Percentiles rank a stretch among this genome's conserved stretches.
Evolutionary conservation across 2,888 invertebrate species (phyloP).

Genomic region (Actias luna): DNA sequence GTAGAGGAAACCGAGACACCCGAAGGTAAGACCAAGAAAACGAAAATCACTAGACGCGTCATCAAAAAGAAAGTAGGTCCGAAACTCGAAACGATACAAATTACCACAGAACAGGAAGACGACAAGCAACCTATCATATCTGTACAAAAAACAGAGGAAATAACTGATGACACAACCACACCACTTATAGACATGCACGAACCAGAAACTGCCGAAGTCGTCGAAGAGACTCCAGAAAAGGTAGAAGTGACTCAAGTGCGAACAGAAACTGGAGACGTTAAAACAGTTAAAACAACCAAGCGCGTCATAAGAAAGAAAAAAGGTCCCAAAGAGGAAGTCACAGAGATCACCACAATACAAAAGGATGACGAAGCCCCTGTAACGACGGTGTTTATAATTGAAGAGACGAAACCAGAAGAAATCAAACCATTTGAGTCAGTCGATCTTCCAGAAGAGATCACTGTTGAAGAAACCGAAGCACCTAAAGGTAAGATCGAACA

Average conservation of each 20-base stretch:
- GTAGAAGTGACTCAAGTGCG: slow-evolving; percentile 59
- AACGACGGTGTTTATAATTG: slow-evolving; percentile 26
- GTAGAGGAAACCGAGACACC: slow-evolving; percentile 21
- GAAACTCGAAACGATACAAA: slow-evolving; percentile 35
- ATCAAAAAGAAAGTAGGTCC: slow-evolving; percentile 45
- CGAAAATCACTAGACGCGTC: slow-evolving; percentile 41
- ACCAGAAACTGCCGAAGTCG: slow-evolving; percentile 38
- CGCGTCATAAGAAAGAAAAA: slow-evolving; percentile 63
- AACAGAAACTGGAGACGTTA: slow-evolving; percentile 50
- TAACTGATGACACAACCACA: slow-evolving; percentile 36
- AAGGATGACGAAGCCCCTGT: slow-evolving; percentile 28
- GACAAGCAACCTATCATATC: slow-evolving; percentile 39
- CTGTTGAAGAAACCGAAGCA: slow-evolving; percentile 38
- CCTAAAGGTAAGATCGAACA: slow-evolving; percentile 44
- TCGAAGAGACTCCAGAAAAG: slow-evolving; percentile 46
- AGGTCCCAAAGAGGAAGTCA: slow-evolving; percentile 37
- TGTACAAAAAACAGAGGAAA: slow-evolving; percentile 35
- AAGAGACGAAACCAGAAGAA: slow-evolving; percentile 24
- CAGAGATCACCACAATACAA: slow-evolving; percentile 30
- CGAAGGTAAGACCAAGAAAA: slow-evolving; percentile 28
- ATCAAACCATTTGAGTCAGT: slow-evolving; percentile 25
- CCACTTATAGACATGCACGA: slow-evolving; percentile 23
- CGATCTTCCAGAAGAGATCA: slow-evolving; percentile 51
- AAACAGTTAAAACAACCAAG: slow-evolving; percentile 58
- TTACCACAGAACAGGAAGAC: slow-evolving; percentile 29